These are phyloP conservation scores for Phortica magna DNA, from an alignment of 2,888 invertebrate genomes.

Conservation along the genomic window DNA sequence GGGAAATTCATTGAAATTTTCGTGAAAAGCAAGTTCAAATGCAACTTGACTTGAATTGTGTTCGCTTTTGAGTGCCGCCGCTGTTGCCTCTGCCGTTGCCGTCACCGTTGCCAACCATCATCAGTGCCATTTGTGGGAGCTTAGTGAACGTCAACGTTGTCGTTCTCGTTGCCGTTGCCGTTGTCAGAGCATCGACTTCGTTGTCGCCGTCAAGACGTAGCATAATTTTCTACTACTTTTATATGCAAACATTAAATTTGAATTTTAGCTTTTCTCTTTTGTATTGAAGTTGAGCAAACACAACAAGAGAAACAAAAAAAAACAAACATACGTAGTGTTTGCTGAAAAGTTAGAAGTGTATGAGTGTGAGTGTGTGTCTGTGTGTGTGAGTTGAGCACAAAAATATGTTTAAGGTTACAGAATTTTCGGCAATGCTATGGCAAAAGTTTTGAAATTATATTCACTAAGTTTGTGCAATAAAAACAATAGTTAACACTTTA, in stretches of 20 bases:
- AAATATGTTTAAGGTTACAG: no score
- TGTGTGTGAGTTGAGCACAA: no score
- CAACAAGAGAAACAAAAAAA: no score
- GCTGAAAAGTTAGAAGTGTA: no score
- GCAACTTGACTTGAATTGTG: constrained; percentile 39
- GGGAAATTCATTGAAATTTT: constrained; percentile 18
- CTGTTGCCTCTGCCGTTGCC: not conserved
- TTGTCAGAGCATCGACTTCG: not conserved
- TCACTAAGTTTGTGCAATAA: no score
- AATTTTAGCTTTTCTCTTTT: constrained; percentile 21
- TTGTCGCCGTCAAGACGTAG: not conserved
- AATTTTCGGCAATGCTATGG: no score
- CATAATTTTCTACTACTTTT: constrained; percentile 27
- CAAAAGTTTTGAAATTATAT: no score
- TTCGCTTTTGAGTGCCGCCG: constrained; percentile 7
- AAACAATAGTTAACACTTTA: no score
- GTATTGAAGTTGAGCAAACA: not conserved
- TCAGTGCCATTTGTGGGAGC: not conserved
- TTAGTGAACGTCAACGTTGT: no score
- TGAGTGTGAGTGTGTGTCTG: no score
- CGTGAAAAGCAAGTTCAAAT: not conserved
- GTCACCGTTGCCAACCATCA: constrained; percentile 26
- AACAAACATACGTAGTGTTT: no score
- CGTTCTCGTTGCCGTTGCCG: not conserved
- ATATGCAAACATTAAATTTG: constrained; percentile 37